A percentile compares a stretch with the other conserved stretches of the same genome.
Conservation (phyloP, 1,140 invertebrate species). For the Drosophila tani region DNA sequence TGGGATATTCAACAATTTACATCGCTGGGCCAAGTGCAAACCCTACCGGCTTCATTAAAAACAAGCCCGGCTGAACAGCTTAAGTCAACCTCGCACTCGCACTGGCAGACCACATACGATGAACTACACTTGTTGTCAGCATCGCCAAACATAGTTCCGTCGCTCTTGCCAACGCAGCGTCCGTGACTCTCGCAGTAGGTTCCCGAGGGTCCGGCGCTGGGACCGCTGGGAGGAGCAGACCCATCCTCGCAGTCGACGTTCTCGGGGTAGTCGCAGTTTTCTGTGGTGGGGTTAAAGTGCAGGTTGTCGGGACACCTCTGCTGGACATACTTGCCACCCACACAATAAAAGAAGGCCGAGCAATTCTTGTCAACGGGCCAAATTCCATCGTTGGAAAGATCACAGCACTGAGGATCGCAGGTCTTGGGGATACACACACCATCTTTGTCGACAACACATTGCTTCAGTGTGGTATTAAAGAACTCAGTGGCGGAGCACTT, state of each 20-base stretch:
- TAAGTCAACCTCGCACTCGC: conserved; percentile 60
- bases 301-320: conserved; percentile 53
- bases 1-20: conserved; percentile 31
- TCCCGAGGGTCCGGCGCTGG: conserved; percentile 66
- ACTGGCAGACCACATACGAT: conserved; percentile 60
- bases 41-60: background rate
- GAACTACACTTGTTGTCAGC: conserved; percentile 7
- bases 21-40: conserved; percentile 59
- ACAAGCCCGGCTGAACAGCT: conserved; percentile 31
- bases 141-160: conserved; percentile 35
- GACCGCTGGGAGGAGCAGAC: conserved; percentile 55
- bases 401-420: conserved; percentile 61
- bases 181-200: conserved; percentile 58
- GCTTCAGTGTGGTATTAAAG: conserved; percentile 17
- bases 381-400: conserved; percentile 29
- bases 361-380: conserved; percentile 53
- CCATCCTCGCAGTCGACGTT: conserved; percentile 60
- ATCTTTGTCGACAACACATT: conserved; percentile 40
- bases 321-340: conserved; percentile 28
- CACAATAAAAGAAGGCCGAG: conserved; percentile 56
- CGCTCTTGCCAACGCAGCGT: conserved; percentile 35
- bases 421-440: conserved; percentile 47
- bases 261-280: conserved; percentile 51
- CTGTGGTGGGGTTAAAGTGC: conserved; percentile 33
- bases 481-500: conserved; percentile 33